These are phyloP conservation scores for Oophaga sylvatica DNA, from an alignment of 2,797 vertebrate genomes.

Conservation along the genomic window DNA sequence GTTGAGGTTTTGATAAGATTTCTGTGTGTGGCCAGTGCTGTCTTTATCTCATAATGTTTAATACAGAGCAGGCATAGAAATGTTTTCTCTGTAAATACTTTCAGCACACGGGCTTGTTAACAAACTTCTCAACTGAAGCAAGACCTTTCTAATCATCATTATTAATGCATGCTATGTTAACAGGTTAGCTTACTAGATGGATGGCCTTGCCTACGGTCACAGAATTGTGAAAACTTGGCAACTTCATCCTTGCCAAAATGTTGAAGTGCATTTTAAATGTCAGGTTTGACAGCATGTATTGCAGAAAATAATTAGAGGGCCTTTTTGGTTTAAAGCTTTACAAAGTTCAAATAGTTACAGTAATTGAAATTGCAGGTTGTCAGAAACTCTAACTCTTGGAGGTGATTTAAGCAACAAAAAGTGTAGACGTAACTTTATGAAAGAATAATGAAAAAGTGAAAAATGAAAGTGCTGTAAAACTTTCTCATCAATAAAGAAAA, in stretches of 20 bases:
- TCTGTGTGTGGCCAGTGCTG: too few relatives aligned
- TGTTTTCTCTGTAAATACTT: conserved; percentile 5
- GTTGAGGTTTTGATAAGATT: too few relatives aligned
- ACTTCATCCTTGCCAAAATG: conserved; percentile 47
- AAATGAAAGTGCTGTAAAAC: conserved; percentile 9
- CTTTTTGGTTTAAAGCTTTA: conserved; percentile 57
- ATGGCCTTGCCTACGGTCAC: conserved; percentile 43
- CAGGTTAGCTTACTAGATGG: conserved; percentile 3
- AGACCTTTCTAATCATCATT: conserved; percentile 57
- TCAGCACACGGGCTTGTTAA: conserved; percentile 35
- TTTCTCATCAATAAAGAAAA: background rate
- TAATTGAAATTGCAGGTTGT: conserved; percentile 60
- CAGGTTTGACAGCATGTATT: conserved; percentile 59
- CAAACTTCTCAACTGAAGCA: conserved; percentile 30
- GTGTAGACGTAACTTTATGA: conserved; percentile 31
- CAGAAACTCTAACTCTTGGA: conserved; percentile 49
- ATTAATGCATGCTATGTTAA: conserved; percentile 53
- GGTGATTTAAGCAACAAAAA: conserved; percentile 45
- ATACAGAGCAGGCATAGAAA: conserved; percentile 26
- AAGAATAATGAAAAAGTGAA: background rate
- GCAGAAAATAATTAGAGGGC: conserved; percentile 59
- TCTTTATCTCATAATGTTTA: too few relatives aligned
- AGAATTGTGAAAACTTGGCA: conserved; percentile 61
- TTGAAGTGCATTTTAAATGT: conserved; percentile 60
- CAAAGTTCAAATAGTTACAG: conserved; percentile 57